Conservation (phyloP, 2,888 invertebrate species). For the Drosophila recens region DNA sequence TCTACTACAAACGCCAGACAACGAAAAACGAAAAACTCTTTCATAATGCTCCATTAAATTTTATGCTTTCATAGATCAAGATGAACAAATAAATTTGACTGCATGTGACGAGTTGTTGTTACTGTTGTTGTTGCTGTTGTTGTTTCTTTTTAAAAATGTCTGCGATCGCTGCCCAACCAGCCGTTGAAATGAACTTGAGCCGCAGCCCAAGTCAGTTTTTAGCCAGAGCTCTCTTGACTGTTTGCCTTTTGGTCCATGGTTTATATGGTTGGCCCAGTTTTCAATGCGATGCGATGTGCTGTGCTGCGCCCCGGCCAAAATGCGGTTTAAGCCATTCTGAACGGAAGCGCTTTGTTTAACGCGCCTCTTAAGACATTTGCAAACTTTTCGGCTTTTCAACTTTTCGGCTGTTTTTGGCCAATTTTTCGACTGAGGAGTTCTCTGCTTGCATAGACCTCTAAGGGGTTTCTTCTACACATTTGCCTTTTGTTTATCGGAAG, state of each 20-base stretch:
- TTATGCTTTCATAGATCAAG: constrained; percentile 82
- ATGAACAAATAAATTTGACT: constrained; percentile 81
- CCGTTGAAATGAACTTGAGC: constrained; percentile 81
- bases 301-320: constrained; percentile 23
- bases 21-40: constrained; percentile 51
- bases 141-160: constrained; percentile 52
- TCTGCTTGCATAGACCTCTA: neutral
- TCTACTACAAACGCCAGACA: constrained; percentile 20
- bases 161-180: constrained; percentile 64
- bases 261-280: constrained; percentile 66
- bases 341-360: constrained; percentile 75
- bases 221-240: constrained; percentile 3
- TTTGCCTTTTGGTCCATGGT: constrained; percentile 60
- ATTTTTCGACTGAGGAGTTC: constrained; percentile 20
- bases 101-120: constrained; percentile 53
- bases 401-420: constrained; percentile 17
- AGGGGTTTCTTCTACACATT: constrained; percentile 31
- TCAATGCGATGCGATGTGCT: constrained; percentile 18
- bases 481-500: constrained; percentile 56
- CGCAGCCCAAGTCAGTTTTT: constrained; percentile 31
- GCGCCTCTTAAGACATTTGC: constrained; percentile 65
- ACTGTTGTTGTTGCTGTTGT: constrained; percentile 15
- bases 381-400: constrained; percentile 33
- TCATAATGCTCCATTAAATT: constrained; percentile 83
- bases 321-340: constrained; percentile 56